Evolutionary conservation across 2,113 vertebrate species (phyloP), one percentile per base, ranked within the genome.

Genomic region (Dolichotis patagonum): DNA sequence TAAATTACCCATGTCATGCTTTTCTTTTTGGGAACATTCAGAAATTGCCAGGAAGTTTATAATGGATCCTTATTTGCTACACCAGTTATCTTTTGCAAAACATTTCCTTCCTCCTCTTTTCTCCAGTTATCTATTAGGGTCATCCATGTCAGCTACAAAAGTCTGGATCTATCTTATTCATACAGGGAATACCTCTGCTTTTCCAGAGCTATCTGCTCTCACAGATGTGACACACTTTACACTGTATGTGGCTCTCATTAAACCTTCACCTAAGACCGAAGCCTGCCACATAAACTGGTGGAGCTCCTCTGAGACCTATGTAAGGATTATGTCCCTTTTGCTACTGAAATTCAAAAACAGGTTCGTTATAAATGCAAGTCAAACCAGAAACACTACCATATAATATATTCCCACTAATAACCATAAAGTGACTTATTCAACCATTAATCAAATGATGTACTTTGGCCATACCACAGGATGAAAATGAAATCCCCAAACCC

Each of bases 1-100:
- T 63, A 75, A 81, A 97, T 97, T 65, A 92, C 94, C 85, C 35
- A 81, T 26, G 78, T 93, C 91, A 26, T 94, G 12, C 84, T 95
- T 97, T 91, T 69, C 71, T 95, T 87, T 84, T 1, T 91, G 85
- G 88, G 54, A 71, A 46, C 8, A 43, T 91, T 95, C 54, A 65
- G 86, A 92, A 90, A 67, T 81, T 84, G 85, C 38, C 90, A 88
- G 52, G n/a, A 90, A 32, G 73, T 41, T 32, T 58, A 56, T 80
- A 65, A 87, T 38, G 14, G 86, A 90, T 92, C 26, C 10, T 32
- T 87, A 91, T 49, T 90, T 49, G 52, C 65, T 73, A 7, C 1
- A 11, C 26, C 38, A 6, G 6, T 28, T 60, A 7, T 78, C 35
- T 84, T 38, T 46, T 54, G 22, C 52, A 80, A 80, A 77, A 24